Evolutionary conservation across 2,888 invertebrate genomes (phyloP), one percentile per base, ranked within the genome.

Genomic region (Drosophila prostipennis): DNA sequence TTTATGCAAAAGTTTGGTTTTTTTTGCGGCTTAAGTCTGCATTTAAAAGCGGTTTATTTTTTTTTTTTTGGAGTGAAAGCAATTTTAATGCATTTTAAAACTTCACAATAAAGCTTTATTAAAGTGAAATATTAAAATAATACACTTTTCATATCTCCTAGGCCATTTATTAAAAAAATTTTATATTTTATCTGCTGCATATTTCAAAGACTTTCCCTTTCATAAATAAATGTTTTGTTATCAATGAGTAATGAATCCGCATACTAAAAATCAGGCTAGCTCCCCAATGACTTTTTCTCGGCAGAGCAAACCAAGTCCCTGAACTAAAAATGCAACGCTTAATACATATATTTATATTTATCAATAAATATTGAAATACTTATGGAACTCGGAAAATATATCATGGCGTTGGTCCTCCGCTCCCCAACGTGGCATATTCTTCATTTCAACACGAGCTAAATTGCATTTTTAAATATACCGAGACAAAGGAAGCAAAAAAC

Each of bases 391-490:
- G 67, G 73, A 69, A 79, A 79, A 77, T 77, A 79, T 73, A 72
- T 78, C 48, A 80, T 77, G 73, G 40, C 64, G 16, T 34, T 42
- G 48, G 43, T 72, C 52, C 48, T 36, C 48, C 37, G 40, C 42
- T 82, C 79, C 70, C 78, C 40, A 42, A 71, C 51, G 74, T 71
- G 63, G 76, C 72, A 80, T 75, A 86, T 84, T 83, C 80, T 75
- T 81, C 86, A 81, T 84, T 80, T 84, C 74, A 79, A 76, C 78
- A 77, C 77, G 71, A 80, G 52, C 72, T 58, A 86, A 78, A 84
- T 83, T 86, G 80, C 84, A 86, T 86, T 84, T 84, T 86, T 80
- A 81, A 83, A 86, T 83, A 74, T 60, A 65, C 29, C 14, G 53
- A 54, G 58, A 57, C 36, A 13, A 4, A 51, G 32, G n/a, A 42